Base-by-base conservation (phyloP, 2,888 invertebrate genomes). In the Tetheella fluctuosa region DNA sequence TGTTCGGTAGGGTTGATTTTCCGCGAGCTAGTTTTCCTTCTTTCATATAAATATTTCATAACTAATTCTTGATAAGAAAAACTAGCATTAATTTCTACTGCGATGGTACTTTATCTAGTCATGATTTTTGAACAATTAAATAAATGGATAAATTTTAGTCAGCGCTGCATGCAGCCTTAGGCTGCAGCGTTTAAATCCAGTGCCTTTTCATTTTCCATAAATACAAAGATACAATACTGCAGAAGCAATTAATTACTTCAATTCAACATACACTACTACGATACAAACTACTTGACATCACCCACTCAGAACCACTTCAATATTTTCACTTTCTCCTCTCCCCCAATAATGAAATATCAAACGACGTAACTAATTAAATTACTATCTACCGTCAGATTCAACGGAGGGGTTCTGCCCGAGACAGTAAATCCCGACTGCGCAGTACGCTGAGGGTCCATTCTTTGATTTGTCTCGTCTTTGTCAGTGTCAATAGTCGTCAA, bases 401-500 rank as follows among this genome's bases (percentile, higher is more conserved):
- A 48, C 48, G 10, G 48, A 48, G 48, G 48, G 48, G 17, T 48
- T n/a, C n/a, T 48, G 48, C 48, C 10, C 48, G 39, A n/a, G 39
- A 48, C 48, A 48, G 48, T 48, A 48, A 58, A 58, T 30, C 30
- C 34, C 28, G 20, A 20, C 20, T 58, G 58, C 25, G 58, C 52
- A 30, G 58, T 48, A 52, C 52, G 28, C 30, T 69, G 54, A 76
- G 72, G 69, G 76, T 69, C 73, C 68, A 74, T 80, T 80, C 79
- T 79, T 78, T 79, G 81, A 83, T 83, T 83, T 83, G 81, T 83
- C 80, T 80, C 77, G 75, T 77, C 81, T 84, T 74, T 76, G 74
- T 76, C 71, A 69, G 66, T 68, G 67, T 79, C 81, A 84, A 83
- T 81, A 73, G 54, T 23, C 28, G 79, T 70, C 81, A 79, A 83